These are phyloP conservation scores for Seriola aureovittata DNA, from an alignment of 2,113 vertebrate species.

Conservation along the genomic window DNA sequence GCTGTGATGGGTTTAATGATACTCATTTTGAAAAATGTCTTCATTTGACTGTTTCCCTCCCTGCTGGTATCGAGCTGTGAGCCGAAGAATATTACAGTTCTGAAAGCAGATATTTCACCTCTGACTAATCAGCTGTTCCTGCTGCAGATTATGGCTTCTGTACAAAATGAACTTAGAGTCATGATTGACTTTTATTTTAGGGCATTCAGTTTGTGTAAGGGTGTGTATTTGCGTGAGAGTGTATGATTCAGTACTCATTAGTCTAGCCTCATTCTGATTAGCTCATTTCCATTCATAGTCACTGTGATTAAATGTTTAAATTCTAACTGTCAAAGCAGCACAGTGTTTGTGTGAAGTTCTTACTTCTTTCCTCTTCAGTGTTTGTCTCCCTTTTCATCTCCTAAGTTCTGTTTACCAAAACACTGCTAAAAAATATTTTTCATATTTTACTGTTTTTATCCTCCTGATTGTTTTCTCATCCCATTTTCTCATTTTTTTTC, in stretches of 20 bases:
- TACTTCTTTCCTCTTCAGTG: background rate
- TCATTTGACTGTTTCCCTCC: background rate
- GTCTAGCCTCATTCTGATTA: constrained; percentile 39
- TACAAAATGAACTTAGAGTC: constrained; percentile 9
- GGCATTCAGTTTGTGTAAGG: background rate
- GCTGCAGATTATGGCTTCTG: background rate
- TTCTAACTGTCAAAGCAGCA: constrained; percentile 39
- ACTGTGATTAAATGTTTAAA: constrained; percentile 51
- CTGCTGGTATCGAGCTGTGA: background rate
- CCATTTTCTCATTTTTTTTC: background rate
- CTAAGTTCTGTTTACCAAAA: constrained; percentile 29
- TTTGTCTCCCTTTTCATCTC: background rate
- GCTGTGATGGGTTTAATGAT: constrained; percentile 13
- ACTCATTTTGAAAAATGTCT: constrained; percentile 11
- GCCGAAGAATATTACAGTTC: background rate
- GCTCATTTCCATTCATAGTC: constrained; percentile 42
- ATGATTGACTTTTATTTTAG: constrained; percentile 31
- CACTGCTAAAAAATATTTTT: background rate
- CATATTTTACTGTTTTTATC: background rate
- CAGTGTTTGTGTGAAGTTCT: constrained; percentile 31
- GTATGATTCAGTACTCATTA: constrained; percentile 26
- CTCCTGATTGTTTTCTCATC: background rate
- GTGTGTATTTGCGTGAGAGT: background rate
- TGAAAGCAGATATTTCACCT: constrained; percentile 8
- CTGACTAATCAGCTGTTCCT: constrained; percentile 4